Conservation (phyloP, 2,888 invertebrate species). For the Andrena bicolor region DNA sequence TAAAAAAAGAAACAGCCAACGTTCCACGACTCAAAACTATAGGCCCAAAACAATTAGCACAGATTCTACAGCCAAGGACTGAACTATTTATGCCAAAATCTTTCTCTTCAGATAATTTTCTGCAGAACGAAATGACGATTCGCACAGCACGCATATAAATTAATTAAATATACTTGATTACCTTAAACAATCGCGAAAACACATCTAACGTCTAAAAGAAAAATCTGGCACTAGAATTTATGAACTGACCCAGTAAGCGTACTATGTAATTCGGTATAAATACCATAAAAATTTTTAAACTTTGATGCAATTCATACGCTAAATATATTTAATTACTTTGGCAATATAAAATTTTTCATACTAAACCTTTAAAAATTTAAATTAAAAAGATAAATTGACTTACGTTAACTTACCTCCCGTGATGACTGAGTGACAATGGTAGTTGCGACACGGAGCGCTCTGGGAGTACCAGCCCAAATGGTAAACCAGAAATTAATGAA, state of each 20-base stretch:
- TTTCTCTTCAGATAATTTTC: too few species aligned
- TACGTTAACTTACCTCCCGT: slow-evolving; percentile 78
- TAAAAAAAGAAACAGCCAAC: too few species aligned
- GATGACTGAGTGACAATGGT: slow-evolving; percentile 67
- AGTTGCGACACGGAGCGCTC: slow-evolving; percentile 72
- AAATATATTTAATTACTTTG: not conserved
- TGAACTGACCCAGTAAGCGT: not conserved
- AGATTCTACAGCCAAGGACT: too few species aligned
- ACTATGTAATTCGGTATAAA: not conserved
- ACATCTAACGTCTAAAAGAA: not conserved
- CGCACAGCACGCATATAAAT: too few species aligned
- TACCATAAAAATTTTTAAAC: not conserved
- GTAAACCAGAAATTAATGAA: slow-evolving; percentile 85
- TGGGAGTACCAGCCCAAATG: slow-evolving; percentile 81
- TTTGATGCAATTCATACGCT: not conserved
- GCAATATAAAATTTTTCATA: slow-evolving; percentile 1
- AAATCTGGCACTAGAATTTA: not conserved
- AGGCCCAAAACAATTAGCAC: too few species aligned
- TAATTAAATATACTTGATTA: too few species aligned
- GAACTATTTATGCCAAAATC: too few species aligned
- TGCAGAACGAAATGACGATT: too few species aligned
- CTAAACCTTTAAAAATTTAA: not conserved
- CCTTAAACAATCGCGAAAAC: too few species aligned
- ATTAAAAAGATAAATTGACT: slow-evolving; percentile 30
- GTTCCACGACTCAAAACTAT: too few species aligned